phyloP scores from a whole-genome alignment of 1,140 invertebrate species.

The Panulirus ornatus region DNA sequence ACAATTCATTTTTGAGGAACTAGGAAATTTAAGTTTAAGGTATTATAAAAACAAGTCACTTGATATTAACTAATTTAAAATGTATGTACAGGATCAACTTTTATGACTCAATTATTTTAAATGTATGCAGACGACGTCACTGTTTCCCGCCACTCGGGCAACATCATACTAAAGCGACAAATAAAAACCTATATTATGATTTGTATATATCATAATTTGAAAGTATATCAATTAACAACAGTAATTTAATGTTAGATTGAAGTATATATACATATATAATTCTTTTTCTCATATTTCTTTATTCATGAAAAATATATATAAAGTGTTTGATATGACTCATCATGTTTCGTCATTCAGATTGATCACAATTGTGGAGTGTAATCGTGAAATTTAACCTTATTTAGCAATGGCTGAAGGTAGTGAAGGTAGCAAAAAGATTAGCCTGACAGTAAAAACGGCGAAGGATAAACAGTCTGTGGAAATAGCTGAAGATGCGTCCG shows the following conservation, averaged over 20 bases:
- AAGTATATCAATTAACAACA: neutral
- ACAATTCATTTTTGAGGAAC: no score
- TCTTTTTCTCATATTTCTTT: neutral
- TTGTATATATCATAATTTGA: neutral
- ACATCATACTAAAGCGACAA: neutral
- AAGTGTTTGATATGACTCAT: conserved; percentile 27
- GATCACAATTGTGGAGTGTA: conserved; percentile 56
- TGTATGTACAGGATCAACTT: no score
- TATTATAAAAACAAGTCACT: no score
- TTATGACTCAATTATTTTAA: no score
- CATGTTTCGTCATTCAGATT: conserved; percentile 69
- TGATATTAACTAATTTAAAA: no score
- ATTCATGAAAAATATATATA: neutral
- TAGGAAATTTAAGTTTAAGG: no score
- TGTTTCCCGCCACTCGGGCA: conserved; percentile 28
- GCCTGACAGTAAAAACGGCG: conserved; percentile 95
- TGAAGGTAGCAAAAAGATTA: conserved; percentile 81
- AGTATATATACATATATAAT: no score
- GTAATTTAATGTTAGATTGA: neutral
- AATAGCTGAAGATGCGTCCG: conserved; percentile 84
- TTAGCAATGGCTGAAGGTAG: conserved; percentile 58
- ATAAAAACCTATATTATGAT: conserved; percentile 8
- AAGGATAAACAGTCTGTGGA: conserved; percentile 91
- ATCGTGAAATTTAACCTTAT: conserved; percentile 21
- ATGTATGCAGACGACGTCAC: conserved; percentile 48